A percentile compares a stretch with the other conserved stretches of the same genome.
Conservation (phyloP, 2,888 invertebrate genomes). For the Lasioglossum leucozonium region DNA sequence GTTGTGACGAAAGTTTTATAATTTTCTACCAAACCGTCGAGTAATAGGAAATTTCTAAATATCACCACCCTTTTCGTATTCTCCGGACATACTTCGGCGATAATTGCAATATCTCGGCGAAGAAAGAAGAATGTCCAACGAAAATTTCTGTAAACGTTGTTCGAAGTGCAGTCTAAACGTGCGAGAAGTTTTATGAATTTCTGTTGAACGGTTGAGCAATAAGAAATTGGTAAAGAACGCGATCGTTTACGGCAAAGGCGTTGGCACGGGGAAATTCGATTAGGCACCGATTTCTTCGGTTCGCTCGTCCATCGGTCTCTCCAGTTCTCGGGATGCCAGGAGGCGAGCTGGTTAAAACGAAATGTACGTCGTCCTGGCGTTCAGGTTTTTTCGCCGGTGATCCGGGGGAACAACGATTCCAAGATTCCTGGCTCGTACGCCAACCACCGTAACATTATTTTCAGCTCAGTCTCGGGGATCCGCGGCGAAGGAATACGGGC, state of each 20-base stretch:
- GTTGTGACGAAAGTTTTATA: background rate
- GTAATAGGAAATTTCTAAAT: background rate
- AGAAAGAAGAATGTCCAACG: background rate
- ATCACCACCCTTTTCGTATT: background rate
- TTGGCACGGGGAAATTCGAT: conserved; percentile 26
- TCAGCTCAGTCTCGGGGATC: conserved; percentile 46
- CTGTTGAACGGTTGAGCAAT: background rate
- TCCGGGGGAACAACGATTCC: conserved; percentile 14
- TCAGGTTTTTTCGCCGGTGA: background rate
- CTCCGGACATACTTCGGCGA: background rate
- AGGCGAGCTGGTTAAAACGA: background rate
- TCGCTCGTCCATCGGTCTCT: background rate
- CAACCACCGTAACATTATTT: conserved; percentile 57
- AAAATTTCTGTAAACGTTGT: background rate
- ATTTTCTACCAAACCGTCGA: background rate
- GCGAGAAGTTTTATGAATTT: background rate
- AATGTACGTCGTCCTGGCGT: background rate
- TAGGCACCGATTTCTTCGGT: conserved; percentile 25
- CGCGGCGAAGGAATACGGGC: conserved; percentile 46
- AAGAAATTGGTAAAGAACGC: background rate
- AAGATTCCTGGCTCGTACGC: conserved; percentile 16
- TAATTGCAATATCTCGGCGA: background rate
- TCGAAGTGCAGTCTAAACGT: background rate
- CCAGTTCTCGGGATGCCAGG: background rate
- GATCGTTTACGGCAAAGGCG: conserved; percentile 7